Conservation (phyloP, 2,797 vertebrate genomes). For the Acestrorhynchus altus region DNA sequence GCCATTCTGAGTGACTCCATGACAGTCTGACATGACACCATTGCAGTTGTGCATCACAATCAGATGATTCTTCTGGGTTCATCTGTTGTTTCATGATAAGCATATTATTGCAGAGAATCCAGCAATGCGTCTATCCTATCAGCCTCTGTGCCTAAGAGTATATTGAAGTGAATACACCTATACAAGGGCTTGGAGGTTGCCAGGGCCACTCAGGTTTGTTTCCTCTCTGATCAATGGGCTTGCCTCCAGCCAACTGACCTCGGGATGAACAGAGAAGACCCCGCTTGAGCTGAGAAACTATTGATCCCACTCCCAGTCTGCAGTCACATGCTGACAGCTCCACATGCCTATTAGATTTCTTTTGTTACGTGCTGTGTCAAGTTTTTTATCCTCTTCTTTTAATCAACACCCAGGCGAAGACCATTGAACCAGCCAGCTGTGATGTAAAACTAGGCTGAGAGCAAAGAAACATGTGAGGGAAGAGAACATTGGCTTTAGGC, state of each 20-base stretch:
- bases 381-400: slow-evolving; percentile 30
- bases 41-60: too few species aligned
- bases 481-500: background rate
- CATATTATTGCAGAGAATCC: background rate
- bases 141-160: background rate
- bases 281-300: slow-evolving; percentile 33
- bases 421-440: slow-evolving; percentile 13
- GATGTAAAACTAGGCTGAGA: background rate
- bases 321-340: slow-evolving; percentile 45
- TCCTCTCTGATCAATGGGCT: slow-evolving; percentile 47
- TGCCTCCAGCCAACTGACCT: slow-evolving; percentile 47
- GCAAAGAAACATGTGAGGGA: background rate
- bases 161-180: slow-evolving; percentile 8
- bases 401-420: slow-evolving; percentile 27
- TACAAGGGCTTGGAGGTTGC: slow-evolving; percentile 6
- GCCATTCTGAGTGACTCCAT: too few species aligned
- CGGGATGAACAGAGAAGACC: slow-evolving; percentile 33
- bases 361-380: slow-evolving; percentile 34
- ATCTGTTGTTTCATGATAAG: too few species aligned
- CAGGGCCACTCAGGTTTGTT: slow-evolving; percentile 39
- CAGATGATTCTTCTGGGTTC: too few species aligned
- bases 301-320: slow-evolving; percentile 46
- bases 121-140: background rate
- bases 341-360: slow-evolving; percentile 48
- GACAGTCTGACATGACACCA: too few species aligned